These are phyloP conservation scores for Cloeon dipterum DNA, from an alignment of 2,888 invertebrate species.

Conservation along the genomic window DNA sequence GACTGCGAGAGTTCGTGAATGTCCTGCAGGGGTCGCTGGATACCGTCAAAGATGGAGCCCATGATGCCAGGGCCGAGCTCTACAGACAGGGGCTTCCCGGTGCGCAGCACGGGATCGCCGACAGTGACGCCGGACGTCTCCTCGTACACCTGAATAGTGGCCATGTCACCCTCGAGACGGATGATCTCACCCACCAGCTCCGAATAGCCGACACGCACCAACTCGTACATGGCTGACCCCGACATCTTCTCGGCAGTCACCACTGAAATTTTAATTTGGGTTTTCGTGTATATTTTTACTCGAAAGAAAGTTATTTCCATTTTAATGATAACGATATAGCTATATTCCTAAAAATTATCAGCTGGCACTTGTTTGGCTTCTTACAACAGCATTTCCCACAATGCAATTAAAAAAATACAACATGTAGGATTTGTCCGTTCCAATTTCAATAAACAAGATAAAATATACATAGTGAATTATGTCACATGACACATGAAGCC, in stretches of 20 bases:
- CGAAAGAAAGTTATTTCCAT: too few relatives aligned
- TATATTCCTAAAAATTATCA: too few relatives aligned
- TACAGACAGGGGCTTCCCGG: constrained; percentile 96
- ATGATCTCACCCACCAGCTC: constrained; percentile 99
- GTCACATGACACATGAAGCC: too few relatives aligned
- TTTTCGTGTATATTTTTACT: too few relatives aligned
- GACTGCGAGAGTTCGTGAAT: constrained; percentile 82
- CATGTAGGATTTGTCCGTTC: too few relatives aligned
- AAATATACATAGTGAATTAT: too few relatives aligned
- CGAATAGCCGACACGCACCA: constrained; percentile 94
- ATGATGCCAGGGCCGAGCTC: constrained; percentile 98
- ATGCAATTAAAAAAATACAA: too few relatives aligned
- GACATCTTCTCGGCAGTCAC: constrained; percentile 99
- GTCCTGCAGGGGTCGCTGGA: constrained; percentile 94
- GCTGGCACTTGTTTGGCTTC: too few relatives aligned
- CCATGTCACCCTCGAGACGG: constrained; percentile 97
- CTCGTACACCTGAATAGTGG: constrained; percentile 95
- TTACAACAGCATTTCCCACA: too few relatives aligned
- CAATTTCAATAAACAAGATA: too few relatives aligned
- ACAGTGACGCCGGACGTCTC: constrained; percentile 97
- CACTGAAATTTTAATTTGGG: too few relatives aligned
- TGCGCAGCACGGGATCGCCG: constrained; percentile 94
- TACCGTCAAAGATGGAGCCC: constrained; percentile 99
- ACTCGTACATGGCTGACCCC: constrained; percentile 99
- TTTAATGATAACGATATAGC: too few relatives aligned